phyloP scores from a whole-genome alignment of 2,797 vertebrate species.

The Borostomias antarcticus region DNA sequence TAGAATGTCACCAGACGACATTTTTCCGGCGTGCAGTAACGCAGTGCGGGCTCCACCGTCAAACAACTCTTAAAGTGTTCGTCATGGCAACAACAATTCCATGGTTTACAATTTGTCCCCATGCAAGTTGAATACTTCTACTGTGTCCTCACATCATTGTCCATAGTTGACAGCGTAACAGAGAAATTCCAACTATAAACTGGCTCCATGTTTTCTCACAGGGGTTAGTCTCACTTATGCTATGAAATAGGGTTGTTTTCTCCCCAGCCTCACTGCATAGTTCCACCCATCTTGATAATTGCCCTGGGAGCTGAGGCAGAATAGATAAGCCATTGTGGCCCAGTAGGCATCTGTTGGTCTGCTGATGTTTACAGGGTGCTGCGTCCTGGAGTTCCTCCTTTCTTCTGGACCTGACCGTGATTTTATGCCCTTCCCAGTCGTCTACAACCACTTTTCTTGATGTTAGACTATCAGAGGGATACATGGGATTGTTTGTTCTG shows the following conservation, averaged over 20 bases:
- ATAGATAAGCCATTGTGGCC: slow-evolving; percentile 26
- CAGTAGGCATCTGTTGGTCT: slow-evolving; percentile 24
- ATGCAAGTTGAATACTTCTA: slow-evolving; percentile 18
- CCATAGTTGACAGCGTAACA: not conserved
- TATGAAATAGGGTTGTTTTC: slow-evolving; percentile 8
- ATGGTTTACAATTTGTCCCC: slow-evolving; percentile 30
- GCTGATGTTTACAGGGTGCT: slow-evolving; percentile 1
- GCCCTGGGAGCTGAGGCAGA: not conserved
- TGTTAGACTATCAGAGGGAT: slow-evolving; percentile 1
- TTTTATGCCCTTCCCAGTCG: too few species aligned
- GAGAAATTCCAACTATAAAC: not conserved
- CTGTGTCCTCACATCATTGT: slow-evolving; percentile 11
- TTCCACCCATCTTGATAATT: not conserved
- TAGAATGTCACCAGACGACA: slow-evolving; percentile 54
- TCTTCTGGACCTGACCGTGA: too few species aligned
- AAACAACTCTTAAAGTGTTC: slow-evolving; percentile 29
- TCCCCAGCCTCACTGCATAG: slow-evolving; percentile 5
- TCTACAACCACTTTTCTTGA: slow-evolving; percentile 27
- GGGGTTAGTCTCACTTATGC: not conserved
- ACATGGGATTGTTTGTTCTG: slow-evolving; percentile 43
- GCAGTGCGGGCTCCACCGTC: slow-evolving; percentile 29
- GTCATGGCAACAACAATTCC: slow-evolving; percentile 10
- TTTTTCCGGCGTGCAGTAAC: slow-evolving; percentile 49
- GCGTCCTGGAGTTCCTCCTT: not conserved
- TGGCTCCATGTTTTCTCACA: not conserved